Evolutionary conservation across 1,140 invertebrate species (phyloP).

Genomic region (Drosophila arawakana): DNA sequence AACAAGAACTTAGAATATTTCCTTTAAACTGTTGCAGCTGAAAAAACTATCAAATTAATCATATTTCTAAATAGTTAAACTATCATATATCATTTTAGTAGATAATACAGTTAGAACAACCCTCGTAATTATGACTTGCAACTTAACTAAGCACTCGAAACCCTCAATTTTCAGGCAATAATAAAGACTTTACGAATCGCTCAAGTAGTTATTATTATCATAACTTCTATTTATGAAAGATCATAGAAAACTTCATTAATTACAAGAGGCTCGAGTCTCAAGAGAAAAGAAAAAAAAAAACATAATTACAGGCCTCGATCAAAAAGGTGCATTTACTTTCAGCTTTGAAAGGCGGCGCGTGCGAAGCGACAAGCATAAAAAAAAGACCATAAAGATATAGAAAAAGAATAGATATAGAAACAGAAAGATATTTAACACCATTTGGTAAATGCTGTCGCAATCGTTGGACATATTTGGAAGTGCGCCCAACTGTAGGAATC

Average conservation of each 20-base stretch:
- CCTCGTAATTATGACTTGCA: constrained; percentile 57
- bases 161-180: constrained; percentile 35
- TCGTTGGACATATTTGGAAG: constrained; percentile 36
- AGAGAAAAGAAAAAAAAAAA: constrained; percentile 21
- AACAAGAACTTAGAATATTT: neutral
- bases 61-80: constrained; percentile 13
- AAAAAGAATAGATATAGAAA: neutral
- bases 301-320: constrained; percentile 55
- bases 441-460: constrained; percentile 49
- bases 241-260: constrained; percentile 68
- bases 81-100: constrained; percentile 21
- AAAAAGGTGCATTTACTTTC: constrained; percentile 48
- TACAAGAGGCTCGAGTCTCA: constrained; percentile 29
- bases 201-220: constrained; percentile 58
- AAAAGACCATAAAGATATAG: constrained; percentile 1
- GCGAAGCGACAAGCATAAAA: constrained; percentile 6
- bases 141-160: constrained; percentile 2
- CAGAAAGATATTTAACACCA: constrained; percentile 52
- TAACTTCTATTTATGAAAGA: constrained; percentile 45
- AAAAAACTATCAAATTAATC: constrained; percentile 29
- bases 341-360: constrained; percentile 26
- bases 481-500: constrained; percentile 39
- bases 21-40: constrained; percentile 20
- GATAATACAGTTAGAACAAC: neutral
- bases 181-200: constrained; percentile 62